Evolutionary conservation across 2,888 invertebrate genomes (phyloP).

Genomic region (Lutraria lutraria): DNA sequence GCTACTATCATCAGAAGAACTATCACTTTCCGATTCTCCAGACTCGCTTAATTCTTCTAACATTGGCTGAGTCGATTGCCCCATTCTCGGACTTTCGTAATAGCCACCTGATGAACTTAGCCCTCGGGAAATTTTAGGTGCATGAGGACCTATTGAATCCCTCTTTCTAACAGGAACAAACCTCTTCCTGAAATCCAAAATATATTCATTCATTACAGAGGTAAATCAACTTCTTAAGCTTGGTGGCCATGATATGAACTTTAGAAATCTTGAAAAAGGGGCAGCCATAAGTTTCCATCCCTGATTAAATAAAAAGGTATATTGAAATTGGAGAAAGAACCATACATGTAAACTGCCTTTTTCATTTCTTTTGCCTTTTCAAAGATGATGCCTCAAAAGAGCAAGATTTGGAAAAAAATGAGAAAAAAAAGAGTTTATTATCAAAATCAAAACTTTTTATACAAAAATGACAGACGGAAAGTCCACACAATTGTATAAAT

Average conservation of each 20-base stretch:
- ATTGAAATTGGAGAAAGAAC: too few relatives aligned
- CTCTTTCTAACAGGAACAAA: conserved; percentile 47
- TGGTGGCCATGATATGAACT: not conserved
- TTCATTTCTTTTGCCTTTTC: too few relatives aligned
- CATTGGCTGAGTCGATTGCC: not conserved
- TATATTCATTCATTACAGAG: not conserved
- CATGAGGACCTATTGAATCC: conserved; percentile 56
- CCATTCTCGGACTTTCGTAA: conserved; percentile 22
- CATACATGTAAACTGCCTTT: too few relatives aligned
- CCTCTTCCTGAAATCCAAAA: conserved; percentile 27
- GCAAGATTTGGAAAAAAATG: too few relatives aligned
- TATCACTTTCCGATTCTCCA: not conserved
- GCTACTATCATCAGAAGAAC: not conserved
- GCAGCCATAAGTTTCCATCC: not conserved
- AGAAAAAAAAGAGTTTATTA: too few relatives aligned
- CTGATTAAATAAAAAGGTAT: too few relatives aligned
- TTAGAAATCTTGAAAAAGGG: not conserved
- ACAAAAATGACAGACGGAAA: too few relatives aligned
- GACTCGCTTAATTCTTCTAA: conserved; percentile 22
- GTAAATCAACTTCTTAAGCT: not conserved
- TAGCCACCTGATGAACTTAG: conserved; percentile 15
- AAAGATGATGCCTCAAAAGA: too few relatives aligned
- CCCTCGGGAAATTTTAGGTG: conserved; percentile 55
- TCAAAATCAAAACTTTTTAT: too few relatives aligned
- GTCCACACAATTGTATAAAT: too few relatives aligned